These are phyloP conservation scores for Diaprepes abbreviatus DNA, from an alignment of 2,888 invertebrate species.

Conservation along the genomic window DNA sequence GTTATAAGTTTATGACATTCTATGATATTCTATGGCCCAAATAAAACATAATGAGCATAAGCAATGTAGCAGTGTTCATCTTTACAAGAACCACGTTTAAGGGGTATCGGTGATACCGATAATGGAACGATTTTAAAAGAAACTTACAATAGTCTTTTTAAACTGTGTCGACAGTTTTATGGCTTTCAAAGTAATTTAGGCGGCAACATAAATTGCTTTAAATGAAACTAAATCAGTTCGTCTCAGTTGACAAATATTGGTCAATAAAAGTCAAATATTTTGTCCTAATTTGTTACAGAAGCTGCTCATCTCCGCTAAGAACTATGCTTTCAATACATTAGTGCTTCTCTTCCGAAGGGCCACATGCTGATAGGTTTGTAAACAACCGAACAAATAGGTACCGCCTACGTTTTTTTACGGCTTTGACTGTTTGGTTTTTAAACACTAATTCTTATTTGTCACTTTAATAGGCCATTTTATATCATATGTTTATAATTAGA, in stretches of 20 bases:
- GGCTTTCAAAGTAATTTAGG: not conserved
- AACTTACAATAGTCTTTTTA: constrained; percentile 25
- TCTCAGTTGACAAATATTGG: constrained; percentile 38
- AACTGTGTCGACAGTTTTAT: constrained; percentile 34
- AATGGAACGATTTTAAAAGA: constrained; percentile 7
- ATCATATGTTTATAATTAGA: no score
- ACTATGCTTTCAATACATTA: constrained; percentile 33
- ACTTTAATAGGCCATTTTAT: no score
- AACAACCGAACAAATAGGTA: constrained; percentile 14
- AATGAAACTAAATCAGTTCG: constrained; percentile 32
- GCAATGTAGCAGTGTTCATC: not conserved
- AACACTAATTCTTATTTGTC: no score
- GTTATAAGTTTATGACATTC: constrained; percentile 26
- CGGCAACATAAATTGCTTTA: constrained; percentile 22
- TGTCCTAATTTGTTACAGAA: constrained; percentile 40
- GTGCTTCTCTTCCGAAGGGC: constrained; percentile 30
- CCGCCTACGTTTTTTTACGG: not conserved
- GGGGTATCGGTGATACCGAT: not conserved
- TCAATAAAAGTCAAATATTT: constrained; percentile 40
- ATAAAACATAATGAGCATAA: constrained; percentile 1
- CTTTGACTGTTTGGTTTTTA: not conserved
- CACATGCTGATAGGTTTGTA: constrained; percentile 38
- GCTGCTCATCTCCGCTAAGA: constrained; percentile 30
- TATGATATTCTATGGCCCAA: constrained; percentile 31
- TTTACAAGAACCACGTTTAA: not conserved